A percentile compares a stretch with the other conserved stretches of the same genome.
phyloP scores from a whole-genome alignment of 2,113 vertebrate species.

The Hyperoodon ampullatus region DNA sequence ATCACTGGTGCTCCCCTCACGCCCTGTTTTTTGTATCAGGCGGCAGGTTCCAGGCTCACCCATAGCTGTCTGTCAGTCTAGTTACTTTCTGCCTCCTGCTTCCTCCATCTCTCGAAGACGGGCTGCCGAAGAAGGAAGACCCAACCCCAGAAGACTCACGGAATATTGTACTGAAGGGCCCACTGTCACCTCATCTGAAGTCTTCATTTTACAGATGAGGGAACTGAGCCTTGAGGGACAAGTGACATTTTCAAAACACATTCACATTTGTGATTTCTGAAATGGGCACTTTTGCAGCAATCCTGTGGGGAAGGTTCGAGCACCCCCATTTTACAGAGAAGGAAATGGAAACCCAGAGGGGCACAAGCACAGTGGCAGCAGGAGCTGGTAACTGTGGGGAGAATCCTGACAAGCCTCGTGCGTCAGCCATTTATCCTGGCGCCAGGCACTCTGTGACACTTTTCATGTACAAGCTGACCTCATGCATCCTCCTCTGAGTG shows the following conservation, averaged over 20 bases:
- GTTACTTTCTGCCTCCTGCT: background rate
- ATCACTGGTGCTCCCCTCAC: rapidly evolving
- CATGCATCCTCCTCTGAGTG: rapidly evolving
- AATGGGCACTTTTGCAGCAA: background rate
- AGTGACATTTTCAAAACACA: background rate
- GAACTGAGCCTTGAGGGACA: background rate
- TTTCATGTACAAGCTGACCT: background rate
- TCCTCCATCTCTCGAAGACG: background rate
- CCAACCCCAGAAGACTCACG: background rate
- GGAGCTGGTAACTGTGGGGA: background rate
- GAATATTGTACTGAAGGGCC: background rate
- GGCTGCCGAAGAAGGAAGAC: background rate
- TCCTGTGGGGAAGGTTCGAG: background rate
- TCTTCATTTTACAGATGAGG: background rate
- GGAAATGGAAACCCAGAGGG: too few relatives aligned
- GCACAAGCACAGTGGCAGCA: too few relatives aligned
- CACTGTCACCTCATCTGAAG: background rate
- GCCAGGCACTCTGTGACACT: background rate
- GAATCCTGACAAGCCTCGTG: rapidly evolving
- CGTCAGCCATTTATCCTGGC: background rate
- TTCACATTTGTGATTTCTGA: background rate
- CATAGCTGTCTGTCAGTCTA: rapidly evolving
- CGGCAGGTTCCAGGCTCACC: background rate
- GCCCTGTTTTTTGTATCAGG: background rate
- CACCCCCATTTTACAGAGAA: background rate